Percentiles rank a stretch among this genome's conserved stretches.
These are phyloP conservation scores for Psilopsiagon aurifrons DNA, from an alignment of 2,113 vertebrate genomes.

Conservation along the genomic window DNA sequence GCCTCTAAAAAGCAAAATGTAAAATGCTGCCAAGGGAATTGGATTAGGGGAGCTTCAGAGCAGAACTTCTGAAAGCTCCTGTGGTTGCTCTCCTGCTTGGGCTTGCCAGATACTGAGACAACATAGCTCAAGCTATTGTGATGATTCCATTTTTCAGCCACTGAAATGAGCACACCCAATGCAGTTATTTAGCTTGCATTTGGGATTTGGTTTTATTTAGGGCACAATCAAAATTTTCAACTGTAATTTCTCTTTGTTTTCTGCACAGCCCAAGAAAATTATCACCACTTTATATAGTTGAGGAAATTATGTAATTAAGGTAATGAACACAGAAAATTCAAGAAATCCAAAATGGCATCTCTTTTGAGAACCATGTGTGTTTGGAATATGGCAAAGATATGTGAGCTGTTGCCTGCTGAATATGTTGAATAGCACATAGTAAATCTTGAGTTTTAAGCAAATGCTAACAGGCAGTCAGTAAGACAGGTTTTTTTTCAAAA, in stretches of 20 bases:
- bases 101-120: neutral
- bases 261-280: neutral
- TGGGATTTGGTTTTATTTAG: neutral
- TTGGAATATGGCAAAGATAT: neutral
- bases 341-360: neutral
- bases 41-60: neutral
- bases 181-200: neutral
- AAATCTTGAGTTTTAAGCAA: neutral
- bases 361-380: neutral
- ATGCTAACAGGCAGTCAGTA: neutral
- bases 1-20: constrained; percentile 77
- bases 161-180: neutral
- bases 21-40: constrained; percentile 12
- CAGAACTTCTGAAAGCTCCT: neutral
- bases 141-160: neutral
- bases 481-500: neutral
- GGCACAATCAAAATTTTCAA: neutral
- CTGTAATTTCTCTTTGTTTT: neutral
- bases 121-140: neutral
- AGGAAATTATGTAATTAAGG: neutral
- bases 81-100: neutral
- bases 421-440: neutral
- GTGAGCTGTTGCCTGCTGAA: neutral
- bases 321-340: neutral
- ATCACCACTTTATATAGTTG: neutral